Conservation (phyloP, 2,797 vertebrate species). For the Tinamus major region DNA sequence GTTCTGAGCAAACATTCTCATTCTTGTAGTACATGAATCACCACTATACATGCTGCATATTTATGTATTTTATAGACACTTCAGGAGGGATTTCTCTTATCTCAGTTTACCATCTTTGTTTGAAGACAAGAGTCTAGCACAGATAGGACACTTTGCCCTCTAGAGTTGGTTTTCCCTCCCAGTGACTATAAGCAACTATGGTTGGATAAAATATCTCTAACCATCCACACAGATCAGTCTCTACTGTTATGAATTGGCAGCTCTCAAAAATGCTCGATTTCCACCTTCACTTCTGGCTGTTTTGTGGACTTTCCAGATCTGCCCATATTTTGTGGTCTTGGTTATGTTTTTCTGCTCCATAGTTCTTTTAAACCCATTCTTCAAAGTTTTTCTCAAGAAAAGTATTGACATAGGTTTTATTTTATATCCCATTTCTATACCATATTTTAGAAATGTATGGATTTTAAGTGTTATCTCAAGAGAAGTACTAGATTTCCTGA, state of each 20-base stretch:
- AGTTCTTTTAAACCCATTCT: background rate
- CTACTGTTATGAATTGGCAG: background rate
- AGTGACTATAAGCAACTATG: background rate
- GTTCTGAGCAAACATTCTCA: slow-evolving; percentile 22
- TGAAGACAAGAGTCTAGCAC: background rate
- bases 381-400: fast-evolving
- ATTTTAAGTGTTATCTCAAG: background rate
- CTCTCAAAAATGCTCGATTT: background rate
- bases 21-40: background rate
- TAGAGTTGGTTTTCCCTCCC: background rate
- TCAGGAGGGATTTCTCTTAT: background rate
- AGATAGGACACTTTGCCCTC: background rate
- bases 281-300: background rate
- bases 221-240: background rate
- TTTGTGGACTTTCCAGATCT: background rate
- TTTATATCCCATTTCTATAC: background rate
- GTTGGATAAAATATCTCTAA: background rate
- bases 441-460: background rate
- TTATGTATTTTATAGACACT: background rate
- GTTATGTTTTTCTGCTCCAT: background rate
- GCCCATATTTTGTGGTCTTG: background rate
- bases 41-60: background rate
- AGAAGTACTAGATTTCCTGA: background rate
- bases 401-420: background rate
- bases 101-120: background rate